phyloP scores from a whole-genome alignment of 2,888 invertebrate species.

The Melinaea marsaeus region DNA sequence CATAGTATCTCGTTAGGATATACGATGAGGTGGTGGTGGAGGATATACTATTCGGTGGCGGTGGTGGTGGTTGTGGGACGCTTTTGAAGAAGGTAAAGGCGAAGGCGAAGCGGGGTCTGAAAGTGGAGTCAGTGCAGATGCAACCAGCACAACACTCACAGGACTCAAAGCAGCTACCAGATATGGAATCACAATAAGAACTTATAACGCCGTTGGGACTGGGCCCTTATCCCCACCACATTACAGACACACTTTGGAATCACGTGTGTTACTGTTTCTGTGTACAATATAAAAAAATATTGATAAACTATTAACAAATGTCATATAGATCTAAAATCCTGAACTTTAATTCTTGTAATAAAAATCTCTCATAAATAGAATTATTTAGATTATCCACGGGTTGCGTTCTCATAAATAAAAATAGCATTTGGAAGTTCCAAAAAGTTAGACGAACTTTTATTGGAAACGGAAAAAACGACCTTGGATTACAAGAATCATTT shows the following conservation, averaged over 20 bases:
- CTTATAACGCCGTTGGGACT: conserved; percentile 86
- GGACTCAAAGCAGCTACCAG: conserved; percentile 85
- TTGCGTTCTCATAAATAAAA: too few relatives aligned
- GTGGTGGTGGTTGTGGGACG: conserved; percentile 58
- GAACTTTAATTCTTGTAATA: not conserved
- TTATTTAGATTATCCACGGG: conserved; percentile 9
- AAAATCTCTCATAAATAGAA: not conserved
- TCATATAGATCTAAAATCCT: not conserved
- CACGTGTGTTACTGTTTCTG: conserved; percentile 52
- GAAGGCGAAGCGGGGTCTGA: conserved; percentile 60
- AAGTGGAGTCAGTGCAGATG: conserved; percentile 68
- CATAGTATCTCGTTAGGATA: conserved; percentile 83
- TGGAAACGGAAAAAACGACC: conserved; percentile 23
- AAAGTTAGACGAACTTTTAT: conserved; percentile 30
- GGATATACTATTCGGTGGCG: too few relatives aligned
- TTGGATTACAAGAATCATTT: conserved; percentile 24
- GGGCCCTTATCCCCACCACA: conserved; percentile 83
- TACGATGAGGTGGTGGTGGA: conserved; percentile 77
- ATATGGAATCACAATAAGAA: conserved; percentile 85
- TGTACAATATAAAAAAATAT: not conserved
- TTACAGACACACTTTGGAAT: conserved; percentile 68
- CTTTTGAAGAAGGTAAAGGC: conserved; percentile 76
- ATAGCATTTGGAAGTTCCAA: conserved; percentile 17
- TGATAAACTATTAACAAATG: not conserved
- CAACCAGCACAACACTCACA: conserved; percentile 75